These are phyloP conservation scores for Tyto alba DNA, from an alignment of 2,113 vertebrate genomes.

Conservation along the genomic window DNA sequence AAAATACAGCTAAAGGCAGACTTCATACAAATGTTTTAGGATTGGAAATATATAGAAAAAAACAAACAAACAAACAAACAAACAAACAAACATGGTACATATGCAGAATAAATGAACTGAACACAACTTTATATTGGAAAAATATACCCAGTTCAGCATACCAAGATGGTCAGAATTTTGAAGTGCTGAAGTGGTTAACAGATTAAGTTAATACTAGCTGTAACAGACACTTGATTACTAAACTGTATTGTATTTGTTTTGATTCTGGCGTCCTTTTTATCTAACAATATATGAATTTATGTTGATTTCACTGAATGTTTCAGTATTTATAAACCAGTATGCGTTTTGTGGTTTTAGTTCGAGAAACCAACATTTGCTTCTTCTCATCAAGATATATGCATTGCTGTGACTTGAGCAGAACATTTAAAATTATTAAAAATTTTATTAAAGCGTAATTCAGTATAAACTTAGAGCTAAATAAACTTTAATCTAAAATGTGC, in stretches of 20 bases:
- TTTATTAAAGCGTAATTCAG: not conserved
- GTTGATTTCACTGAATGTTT: not conserved
- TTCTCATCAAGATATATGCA: not conserved
- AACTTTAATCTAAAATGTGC: not conserved
- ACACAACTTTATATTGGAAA: not conserved
- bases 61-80: not conserved
- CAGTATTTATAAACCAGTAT: not conserved
- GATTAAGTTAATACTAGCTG: not conserved
- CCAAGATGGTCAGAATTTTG: not conserved
- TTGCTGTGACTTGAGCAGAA: not conserved
- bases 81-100: rapidly evolving
- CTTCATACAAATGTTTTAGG: not conserved
- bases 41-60: not conserved
- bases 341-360: not conserved
- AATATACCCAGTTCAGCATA: not conserved
- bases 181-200: not conserved
- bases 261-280: not conserved
- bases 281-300: not conserved
- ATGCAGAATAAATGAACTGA: not conserved
- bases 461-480: not conserved
- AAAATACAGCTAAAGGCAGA: not conserved
- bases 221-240: not conserved
- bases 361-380: not conserved
- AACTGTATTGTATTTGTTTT: not conserved
- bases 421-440: not conserved